phyloP scores from a whole-genome alignment of 2,113 vertebrate genomes.

The Recurvirostra avosetta region DNA sequence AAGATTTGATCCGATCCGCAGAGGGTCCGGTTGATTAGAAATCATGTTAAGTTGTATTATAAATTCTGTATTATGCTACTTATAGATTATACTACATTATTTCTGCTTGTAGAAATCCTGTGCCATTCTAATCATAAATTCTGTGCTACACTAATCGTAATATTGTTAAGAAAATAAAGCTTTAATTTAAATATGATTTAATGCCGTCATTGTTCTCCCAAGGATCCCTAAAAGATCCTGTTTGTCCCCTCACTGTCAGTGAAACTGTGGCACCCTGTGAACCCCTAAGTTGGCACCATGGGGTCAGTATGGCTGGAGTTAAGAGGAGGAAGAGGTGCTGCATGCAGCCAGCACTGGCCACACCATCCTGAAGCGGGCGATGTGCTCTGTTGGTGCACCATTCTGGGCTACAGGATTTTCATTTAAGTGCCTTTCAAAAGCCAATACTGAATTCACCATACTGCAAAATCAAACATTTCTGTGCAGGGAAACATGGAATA shows the following conservation, averaged over 20 bases:
- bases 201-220: not conserved
- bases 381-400: fast-evolving
- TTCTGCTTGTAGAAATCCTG: not conserved
- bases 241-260: not conserved
- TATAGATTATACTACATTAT: not conserved
- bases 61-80: not conserved
- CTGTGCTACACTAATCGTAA: not conserved
- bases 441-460: not conserved
- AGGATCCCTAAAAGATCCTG: not conserved
- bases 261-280: fast-evolving
- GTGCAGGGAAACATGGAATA: not conserved
- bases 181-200: not conserved
- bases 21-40: not conserved
- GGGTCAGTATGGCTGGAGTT: not conserved
- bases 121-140: not conserved
- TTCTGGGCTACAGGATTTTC: not conserved
- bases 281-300: not conserved
- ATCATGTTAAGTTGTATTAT: not conserved
- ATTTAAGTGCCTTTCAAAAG: not conserved
- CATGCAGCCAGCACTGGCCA: not conserved
- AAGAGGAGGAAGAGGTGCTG: not conserved
- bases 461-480: not conserved
- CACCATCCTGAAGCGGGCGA: not conserved
- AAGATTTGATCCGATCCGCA: not conserved
- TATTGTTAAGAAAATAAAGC: not conserved